A percentile compares a stretch with the other conserved stretches of the same genome.
These are phyloP conservation scores for Macaca nemestrina DNA, from an alignment of 2,113 vertebrate species.

Conservation along the genomic window DNA sequence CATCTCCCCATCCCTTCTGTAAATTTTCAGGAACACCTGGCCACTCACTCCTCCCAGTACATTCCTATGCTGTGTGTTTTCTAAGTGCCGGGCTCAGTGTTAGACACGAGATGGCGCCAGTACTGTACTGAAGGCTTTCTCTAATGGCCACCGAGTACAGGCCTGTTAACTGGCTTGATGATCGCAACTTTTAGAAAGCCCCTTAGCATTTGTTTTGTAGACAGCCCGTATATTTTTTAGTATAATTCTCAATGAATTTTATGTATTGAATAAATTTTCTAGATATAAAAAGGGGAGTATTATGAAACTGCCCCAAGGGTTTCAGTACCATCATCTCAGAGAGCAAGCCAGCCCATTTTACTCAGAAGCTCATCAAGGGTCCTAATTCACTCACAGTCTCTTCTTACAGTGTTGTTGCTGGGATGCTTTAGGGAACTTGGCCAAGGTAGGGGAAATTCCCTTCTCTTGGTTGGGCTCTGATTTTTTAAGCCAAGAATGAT, in stretches of 20 bases:
- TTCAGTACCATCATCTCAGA: neutral
- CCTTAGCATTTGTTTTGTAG: neutral
- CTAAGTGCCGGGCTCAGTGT: neutral
- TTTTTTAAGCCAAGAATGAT: neutral
- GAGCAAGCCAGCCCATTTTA: neutral
- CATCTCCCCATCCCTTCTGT: neutral
- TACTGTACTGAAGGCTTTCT: neutral
- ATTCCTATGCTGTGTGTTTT: neutral
- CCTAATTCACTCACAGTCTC: neutral
- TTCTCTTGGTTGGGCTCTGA: neutral
- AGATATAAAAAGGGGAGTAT: neutral
- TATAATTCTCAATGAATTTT: neutral
- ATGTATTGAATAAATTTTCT: neutral
- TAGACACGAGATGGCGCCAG: constrained; percentile 8
- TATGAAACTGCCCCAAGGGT: neutral
- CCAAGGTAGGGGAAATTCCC: neutral
- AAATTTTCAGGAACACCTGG: neutral
- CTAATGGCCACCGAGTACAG: rapidly evolving
- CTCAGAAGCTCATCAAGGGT: neutral
- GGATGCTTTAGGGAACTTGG: neutral
- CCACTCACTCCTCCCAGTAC: neutral
- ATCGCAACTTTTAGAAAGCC: neutral
- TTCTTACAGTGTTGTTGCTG: neutral
- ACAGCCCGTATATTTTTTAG: neutral
- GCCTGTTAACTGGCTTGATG: neutral